A percentile compares a stretch with the other conserved stretches of the same genome.
phyloP scores from a whole-genome alignment of 1,140 invertebrate species.

The Drosophila aff. region DNA sequence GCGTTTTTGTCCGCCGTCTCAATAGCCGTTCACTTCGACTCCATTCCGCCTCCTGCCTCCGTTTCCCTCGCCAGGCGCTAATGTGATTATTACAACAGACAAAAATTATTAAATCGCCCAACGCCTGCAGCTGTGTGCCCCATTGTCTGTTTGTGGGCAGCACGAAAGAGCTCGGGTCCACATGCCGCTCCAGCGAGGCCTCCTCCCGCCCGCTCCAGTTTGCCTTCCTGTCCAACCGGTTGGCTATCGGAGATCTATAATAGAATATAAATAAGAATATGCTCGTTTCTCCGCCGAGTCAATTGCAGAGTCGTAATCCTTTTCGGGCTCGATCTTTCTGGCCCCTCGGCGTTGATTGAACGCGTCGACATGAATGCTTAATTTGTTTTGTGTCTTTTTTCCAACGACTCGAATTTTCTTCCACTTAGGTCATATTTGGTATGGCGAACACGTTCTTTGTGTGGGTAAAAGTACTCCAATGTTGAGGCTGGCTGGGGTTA shows the following conservation, averaged over 20 bases:
- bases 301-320: slow-evolving; percentile 59
- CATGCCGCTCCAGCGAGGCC: slow-evolving; percentile 44
- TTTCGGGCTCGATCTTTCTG: slow-evolving; percentile 39
- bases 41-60: not conserved
- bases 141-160: slow-evolving; percentile 46
- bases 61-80: slow-evolving; percentile 19
- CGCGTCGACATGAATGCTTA: slow-evolving; percentile 52
- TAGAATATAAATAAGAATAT: slow-evolving; percentile 28
- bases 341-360: slow-evolving; percentile 19
- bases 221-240: slow-evolving; percentile 68
- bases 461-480: slow-evolving; percentile 40
- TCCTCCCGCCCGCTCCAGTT: slow-evolving; percentile 51
- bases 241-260: slow-evolving; percentile 68
- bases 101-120: slow-evolving; percentile 41
- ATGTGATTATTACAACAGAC: slow-evolving; percentile 60
- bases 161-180: slow-evolving; percentile 21
- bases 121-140: slow-evolving; percentile 54
- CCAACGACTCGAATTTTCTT: slow-evolving; percentile 29
- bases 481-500: slow-evolving; percentile 59
- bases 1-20: slow-evolving; percentile 8
- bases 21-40: slow-evolving; percentile 45
- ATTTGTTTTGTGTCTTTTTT: slow-evolving; percentile 45
- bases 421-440: slow-evolving; percentile 48
- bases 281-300: slow-evolving; percentile 18
- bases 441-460: slow-evolving; percentile 51